Percentiles rank a stretch among this genome's conserved stretches.
Evolutionary conservation across 2,797 vertebrate genomes (phyloP).

Genomic region (Bovichtus variegatus): DNA sequence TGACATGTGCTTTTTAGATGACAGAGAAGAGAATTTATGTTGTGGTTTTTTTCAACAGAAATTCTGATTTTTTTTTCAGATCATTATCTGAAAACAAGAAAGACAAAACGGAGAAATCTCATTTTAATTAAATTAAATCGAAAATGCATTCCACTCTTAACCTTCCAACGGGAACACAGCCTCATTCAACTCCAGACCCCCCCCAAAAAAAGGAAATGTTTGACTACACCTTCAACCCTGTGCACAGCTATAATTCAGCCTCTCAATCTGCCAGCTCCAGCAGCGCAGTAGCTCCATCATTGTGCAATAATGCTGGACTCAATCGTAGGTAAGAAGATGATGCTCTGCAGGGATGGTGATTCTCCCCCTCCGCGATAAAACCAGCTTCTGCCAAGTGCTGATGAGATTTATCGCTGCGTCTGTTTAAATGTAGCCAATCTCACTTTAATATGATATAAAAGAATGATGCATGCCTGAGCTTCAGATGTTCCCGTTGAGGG

Average conservation of each 20-base stretch:
- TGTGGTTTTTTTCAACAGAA: not conserved
- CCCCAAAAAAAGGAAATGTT: constrained; percentile 47
- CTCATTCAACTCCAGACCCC: constrained; percentile 13
- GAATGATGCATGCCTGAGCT: constrained; percentile 83
- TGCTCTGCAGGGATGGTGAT: constrained; percentile 74
- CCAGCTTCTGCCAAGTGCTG: constrained; percentile 65
- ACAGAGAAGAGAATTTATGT: not conserved
- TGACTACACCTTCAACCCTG: constrained; percentile 82
- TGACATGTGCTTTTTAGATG: not conserved
- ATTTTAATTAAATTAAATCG: not conserved
- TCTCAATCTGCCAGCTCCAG: constrained; percentile 65
- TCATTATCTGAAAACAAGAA: not conserved
- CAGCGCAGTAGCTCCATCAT: constrained; percentile 72
- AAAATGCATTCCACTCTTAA: not conserved
- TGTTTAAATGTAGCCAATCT: constrained; percentile 87
- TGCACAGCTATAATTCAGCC: constrained; percentile 67
- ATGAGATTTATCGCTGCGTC: constrained; percentile 82
- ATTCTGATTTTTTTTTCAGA: not conserved
- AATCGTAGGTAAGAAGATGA: constrained; percentile 75
- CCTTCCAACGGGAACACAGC: not conserved
- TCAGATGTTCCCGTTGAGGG: constrained; percentile 57
- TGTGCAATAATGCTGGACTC: constrained; percentile 77
- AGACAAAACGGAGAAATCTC: not conserved
- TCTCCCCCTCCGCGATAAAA: constrained; percentile 67
- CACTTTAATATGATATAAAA: constrained; percentile 87